These are phyloP conservation scores for Neolamprologus ventralis DNA, from an alignment of 2,113 vertebrate genomes.

Conservation along the genomic window DNA sequence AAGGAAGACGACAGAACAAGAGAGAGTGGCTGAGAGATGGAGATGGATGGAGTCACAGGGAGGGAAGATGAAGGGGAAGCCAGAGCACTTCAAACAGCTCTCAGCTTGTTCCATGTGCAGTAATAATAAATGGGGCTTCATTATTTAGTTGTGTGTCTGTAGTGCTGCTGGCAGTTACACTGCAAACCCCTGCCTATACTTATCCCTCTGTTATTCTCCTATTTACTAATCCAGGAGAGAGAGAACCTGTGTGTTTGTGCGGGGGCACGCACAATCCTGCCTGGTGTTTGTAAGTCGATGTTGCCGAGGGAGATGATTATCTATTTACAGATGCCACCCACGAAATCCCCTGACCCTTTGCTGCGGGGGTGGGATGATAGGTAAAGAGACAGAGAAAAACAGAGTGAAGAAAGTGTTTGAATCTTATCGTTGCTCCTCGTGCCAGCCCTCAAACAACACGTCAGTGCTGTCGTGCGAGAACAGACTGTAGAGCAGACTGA, in stretches of 20 bases:
- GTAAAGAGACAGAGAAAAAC: background rate
- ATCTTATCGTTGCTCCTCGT: background rate
- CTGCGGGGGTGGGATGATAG: constrained; percentile 49
- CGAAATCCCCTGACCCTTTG: constrained; percentile 68
- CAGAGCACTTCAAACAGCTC: constrained; percentile 44
- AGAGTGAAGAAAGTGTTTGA: background rate
- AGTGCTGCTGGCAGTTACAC: constrained; percentile 25
- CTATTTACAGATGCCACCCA: constrained; percentile 72
- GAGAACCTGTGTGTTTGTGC: background rate
- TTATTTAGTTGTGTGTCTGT: constrained; percentile 50
- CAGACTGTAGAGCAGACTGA: background rate
- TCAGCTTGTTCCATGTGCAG: constrained; percentile 42
- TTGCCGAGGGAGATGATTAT: constrained; percentile 63
- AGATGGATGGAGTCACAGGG: background rate
- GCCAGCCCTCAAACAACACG: background rate
- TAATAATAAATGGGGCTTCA: constrained; percentile 57
- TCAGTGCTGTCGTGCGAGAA: background rate
- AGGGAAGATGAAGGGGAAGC: constrained; percentile 12
- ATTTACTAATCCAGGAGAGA: constrained; percentile 36
- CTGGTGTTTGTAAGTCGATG: background rate
- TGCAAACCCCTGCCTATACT: constrained; percentile 20
- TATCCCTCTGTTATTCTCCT: constrained; percentile 19
- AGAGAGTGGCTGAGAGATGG: background rate
- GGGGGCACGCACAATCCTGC: background rate
- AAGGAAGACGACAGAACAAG: background rate